Conservation (phyloP, 2,888 invertebrate genomes). For the Lithophane semibrunnea region DNA sequence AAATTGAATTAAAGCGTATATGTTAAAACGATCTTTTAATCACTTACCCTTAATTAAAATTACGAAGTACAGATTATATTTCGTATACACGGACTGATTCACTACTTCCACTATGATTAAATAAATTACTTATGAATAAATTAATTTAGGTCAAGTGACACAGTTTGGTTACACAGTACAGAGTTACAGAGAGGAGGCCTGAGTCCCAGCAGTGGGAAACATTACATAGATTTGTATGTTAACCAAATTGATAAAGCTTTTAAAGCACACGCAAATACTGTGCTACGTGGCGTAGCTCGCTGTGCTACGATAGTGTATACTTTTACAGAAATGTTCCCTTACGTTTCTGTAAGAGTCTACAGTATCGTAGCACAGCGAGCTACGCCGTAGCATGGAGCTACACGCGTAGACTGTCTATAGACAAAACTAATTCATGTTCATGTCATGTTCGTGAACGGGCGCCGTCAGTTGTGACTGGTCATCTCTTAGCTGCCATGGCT, state of each 20-base stretch:
- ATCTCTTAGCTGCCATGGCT: too few relatives aligned
- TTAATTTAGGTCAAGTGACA: too few relatives aligned
- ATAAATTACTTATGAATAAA: too few relatives aligned
- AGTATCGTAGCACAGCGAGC: not conserved
- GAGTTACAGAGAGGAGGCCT: not conserved
- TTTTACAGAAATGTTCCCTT: too few relatives aligned
- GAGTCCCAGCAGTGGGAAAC: not conserved
- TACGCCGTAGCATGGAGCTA: slow-evolving; percentile 21
- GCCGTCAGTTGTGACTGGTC: too few relatives aligned
- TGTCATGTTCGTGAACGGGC: too few relatives aligned
- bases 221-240: not conserved
- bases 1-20: slow-evolving; percentile 87
- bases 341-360: not conserved
- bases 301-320: too few relatives aligned
- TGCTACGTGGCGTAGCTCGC: too few relatives aligned
- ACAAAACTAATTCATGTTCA: too few relatives aligned
- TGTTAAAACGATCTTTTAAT: slow-evolving; percentile 75
- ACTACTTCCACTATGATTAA: too few relatives aligned
- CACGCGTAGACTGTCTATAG: not conserved
- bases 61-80: not conserved
- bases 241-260: not conserved
- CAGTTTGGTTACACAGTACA: too few relatives aligned
- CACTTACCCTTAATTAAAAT: slow-evolving; percentile 3
- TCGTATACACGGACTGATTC: not conserved
- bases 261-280: not conserved